Evolutionary conservation across 1,140 invertebrate genomes (phyloP).

Genomic region (Drosophila arawakana): DNA sequence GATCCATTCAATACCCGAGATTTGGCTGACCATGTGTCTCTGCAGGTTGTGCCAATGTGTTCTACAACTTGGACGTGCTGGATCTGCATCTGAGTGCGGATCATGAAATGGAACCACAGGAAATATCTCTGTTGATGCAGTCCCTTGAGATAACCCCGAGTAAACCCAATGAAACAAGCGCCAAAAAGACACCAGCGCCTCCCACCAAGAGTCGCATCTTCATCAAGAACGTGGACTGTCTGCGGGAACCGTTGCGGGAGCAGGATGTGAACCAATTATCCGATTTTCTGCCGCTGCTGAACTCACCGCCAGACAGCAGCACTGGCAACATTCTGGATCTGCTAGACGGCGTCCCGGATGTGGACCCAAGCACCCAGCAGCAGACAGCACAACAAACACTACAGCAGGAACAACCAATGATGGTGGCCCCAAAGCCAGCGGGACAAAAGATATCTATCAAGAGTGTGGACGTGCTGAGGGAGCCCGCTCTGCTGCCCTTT

Average conservation of each 20-base stretch:
- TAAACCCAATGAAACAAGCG: slow-evolving; percentile 7
- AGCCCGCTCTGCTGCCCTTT: slow-evolving; percentile 67
- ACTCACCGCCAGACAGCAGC: slow-evolving; percentile 21
- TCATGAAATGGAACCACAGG: slow-evolving; percentile 83
- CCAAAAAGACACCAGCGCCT: slow-evolving; percentile 14
- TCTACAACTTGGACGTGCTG: slow-evolving; percentile 84
- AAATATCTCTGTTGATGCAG: slow-evolving; percentile 61
- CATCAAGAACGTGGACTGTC: slow-evolving; percentile 78
- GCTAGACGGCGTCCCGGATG: slow-evolving; percentile 55
- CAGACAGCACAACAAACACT: slow-evolving; percentile 6
- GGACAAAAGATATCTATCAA: slow-evolving; percentile 83
- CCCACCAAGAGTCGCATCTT: slow-evolving; percentile 73
- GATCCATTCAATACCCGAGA: neutral
- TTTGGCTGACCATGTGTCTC: neutral
- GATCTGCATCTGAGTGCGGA: slow-evolving; percentile 85
- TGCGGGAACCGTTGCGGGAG: slow-evolving; percentile 63
- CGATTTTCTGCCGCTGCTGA: slow-evolving; percentile 54
- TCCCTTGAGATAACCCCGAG: neutral
- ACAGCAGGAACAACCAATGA: neutral
- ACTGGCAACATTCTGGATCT: slow-evolving; percentile 61
- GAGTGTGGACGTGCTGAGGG: slow-evolving; percentile 78
- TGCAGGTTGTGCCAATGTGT: slow-evolving; percentile 85
- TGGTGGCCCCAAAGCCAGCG: slow-evolving; percentile 23
- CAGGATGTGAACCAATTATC: slow-evolving; percentile 37
- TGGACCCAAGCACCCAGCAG: slow-evolving; percentile 1